phyloP scores from a whole-genome alignment of 2,797 vertebrate species.

The Uromys caudimaculatus region DNA sequence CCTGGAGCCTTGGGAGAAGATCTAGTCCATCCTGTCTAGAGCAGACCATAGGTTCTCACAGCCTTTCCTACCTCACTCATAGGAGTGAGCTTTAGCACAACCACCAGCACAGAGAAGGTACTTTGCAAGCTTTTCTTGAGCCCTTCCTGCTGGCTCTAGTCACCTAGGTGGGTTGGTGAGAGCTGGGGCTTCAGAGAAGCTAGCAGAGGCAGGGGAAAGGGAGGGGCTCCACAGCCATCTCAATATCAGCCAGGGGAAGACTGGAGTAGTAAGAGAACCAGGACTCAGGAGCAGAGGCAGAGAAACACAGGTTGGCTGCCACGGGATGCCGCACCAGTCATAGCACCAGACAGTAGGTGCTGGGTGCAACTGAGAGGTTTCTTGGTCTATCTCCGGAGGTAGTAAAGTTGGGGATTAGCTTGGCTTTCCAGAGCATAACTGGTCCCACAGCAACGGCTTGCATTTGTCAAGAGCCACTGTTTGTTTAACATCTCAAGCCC shows the following conservation, averaged over 20 bases:
- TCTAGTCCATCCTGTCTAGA: background rate
- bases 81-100: background rate
- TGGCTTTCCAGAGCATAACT: slow-evolving; percentile 66
- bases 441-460: slow-evolving; percentile 68
- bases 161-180: background rate
- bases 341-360: background rate
- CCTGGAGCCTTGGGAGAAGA: background rate
- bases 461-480: slow-evolving; percentile 74
- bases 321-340: rapidly evolving
- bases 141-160: no score
- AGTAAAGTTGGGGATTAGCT: slow-evolving; percentile 51
- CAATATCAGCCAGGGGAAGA: background rate
- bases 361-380: background rate
- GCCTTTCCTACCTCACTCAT: background rate
- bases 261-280: background rate
- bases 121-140: background rate
- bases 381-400: slow-evolving; percentile 45
- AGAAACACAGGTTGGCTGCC: background rate
- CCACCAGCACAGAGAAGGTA: background rate
- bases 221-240: background rate
- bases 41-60: background rate
- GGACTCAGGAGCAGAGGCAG: background rate
- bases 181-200: background rate
- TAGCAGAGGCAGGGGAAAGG: background rate
- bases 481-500: slow-evolving; percentile 80